phyloP scores from a whole-genome alignment of 2,113 vertebrate genomes.

The Peromyscus californicus region DNA sequence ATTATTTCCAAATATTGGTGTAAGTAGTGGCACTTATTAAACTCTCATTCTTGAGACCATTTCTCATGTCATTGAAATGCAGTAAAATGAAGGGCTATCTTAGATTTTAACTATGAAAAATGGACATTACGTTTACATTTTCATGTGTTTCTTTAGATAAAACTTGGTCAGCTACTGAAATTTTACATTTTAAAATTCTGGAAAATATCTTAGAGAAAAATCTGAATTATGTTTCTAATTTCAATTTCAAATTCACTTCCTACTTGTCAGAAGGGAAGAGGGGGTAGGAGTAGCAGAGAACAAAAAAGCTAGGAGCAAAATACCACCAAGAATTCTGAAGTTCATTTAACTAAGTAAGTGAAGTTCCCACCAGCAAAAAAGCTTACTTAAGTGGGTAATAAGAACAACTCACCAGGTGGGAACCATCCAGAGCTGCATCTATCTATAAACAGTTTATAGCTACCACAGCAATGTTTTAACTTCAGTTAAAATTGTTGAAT shows the following conservation, averaged over 20 bases:
- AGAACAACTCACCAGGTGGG: too few relatives aligned
- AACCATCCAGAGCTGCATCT: neutral
- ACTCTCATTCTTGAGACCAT: neutral
- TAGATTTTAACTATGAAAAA: neutral
- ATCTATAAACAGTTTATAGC: neutral
- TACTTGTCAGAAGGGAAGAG: neutral
- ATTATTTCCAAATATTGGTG: constrained; percentile 16
- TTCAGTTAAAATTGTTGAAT: neutral
- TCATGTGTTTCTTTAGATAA: neutral
- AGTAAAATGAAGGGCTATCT: neutral
- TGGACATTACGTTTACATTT: neutral
- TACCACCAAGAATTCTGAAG: neutral
- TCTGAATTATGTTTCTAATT: neutral
- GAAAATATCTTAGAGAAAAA: neutral
- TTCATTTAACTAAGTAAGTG: neutral
- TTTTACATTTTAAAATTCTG: constrained; percentile 37
- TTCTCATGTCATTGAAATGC: neutral
- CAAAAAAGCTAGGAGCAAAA: neutral
- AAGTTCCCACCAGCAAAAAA: neutral
- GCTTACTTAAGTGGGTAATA: neutral
- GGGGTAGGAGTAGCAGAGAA: neutral
- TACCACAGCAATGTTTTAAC: neutral
- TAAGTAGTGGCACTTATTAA: neutral
- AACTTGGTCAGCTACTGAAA: neutral
- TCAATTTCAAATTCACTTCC: neutral